Evolutionary conservation across 2,797 vertebrate genomes (phyloP).

Genomic region (Pelochelys cantorii): DNA sequence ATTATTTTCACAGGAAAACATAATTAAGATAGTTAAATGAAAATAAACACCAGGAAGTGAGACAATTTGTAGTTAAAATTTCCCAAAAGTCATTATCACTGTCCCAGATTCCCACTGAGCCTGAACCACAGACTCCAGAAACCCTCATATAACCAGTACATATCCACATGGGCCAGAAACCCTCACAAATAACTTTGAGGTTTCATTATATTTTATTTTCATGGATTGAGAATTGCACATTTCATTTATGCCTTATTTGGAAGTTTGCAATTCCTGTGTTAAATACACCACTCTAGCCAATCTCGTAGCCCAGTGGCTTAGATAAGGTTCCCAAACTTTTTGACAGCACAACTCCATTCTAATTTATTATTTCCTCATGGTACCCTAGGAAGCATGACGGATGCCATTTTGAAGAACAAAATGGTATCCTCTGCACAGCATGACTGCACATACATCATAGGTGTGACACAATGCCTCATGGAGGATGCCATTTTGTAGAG

Average conservation of each 20-base stretch:
- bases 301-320: neutral
- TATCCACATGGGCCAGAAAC: neutral
- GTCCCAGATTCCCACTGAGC: neutral
- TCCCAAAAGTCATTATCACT: neutral
- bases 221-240: too few relatives aligned
- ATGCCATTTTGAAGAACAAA: neutral
- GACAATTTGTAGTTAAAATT: neutral
- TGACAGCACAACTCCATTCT: neutral
- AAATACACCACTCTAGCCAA: neutral
- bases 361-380: neutral
- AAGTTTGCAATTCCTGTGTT: neutral
- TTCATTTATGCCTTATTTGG: neutral
- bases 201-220: neutral
- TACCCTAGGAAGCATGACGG: too few relatives aligned
- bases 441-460: neutral
- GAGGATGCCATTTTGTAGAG: neutral
- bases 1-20: neutral
- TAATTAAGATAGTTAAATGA: neutral
- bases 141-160: rapidly evolving
- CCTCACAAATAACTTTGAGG: neutral
- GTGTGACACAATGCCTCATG: neutral
- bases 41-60: neutral
- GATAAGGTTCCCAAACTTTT: too few relatives aligned
- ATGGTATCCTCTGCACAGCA: neutral
- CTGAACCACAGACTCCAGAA: neutral